Evolutionary conservation across 2,797 vertebrate genomes (phyloP).

Genomic region (Helicolenus hilgendorfi): DNA sequence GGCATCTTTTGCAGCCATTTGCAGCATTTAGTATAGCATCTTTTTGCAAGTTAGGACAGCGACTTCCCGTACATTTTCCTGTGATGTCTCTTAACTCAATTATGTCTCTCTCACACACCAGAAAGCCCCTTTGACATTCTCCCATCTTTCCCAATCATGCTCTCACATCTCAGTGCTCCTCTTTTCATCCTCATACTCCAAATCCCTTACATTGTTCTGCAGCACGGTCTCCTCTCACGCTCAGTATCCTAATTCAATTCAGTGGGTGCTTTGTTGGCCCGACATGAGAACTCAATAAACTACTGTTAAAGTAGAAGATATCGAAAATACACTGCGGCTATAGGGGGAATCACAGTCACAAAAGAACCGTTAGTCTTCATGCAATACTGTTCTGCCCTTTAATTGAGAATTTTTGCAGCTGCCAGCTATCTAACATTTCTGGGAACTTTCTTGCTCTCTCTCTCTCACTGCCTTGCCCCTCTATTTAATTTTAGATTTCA

Average conservation of each 20-base stretch:
- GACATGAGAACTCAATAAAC: neutral
- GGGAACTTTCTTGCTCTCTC: neutral
- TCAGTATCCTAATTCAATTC: neutral
- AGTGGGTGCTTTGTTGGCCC: constrained; percentile 32
- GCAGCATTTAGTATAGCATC: neutral
- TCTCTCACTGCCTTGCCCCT: neutral
- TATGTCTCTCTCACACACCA: constrained; percentile 52
- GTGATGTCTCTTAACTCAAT: constrained; percentile 63
- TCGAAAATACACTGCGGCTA: neutral
- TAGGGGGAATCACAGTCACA: neutral
- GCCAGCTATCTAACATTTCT: neutral
- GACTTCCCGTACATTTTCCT: neutral
- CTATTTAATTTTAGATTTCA: neutral
- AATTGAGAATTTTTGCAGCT: neutral
- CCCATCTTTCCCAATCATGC: constrained; percentile 2
- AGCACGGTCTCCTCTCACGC: constrained; percentile 39
- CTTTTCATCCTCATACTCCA: constrained; percentile 36
- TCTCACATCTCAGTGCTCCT: constrained; percentile 26
- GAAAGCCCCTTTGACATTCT: constrained; percentile 41
- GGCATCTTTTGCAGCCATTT: neutral
- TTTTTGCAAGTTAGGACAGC: neutral
- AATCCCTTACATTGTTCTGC: constrained; percentile 38
- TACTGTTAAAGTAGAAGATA: neutral
- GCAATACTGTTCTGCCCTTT: neutral
- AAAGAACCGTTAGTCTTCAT: neutral